Percentiles rank a stretch among this genome's conserved stretches.
phyloP scores from a whole-genome alignment of 37 sponge, comb jelly and placozoan genomes.

The Aphrocallistes beatrix region DNA sequence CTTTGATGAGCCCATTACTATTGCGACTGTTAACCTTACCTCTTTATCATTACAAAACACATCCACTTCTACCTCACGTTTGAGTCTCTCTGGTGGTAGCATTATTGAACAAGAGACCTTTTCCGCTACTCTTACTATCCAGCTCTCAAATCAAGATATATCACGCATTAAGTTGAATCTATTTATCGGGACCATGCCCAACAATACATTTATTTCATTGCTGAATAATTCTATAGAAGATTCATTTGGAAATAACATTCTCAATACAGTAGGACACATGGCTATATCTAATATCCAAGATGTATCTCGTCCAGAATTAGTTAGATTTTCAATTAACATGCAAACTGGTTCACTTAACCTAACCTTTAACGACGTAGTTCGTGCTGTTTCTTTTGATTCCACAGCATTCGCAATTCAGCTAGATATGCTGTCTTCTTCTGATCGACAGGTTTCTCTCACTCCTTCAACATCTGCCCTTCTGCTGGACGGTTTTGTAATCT shows the following conservation, averaged over 20 bases:
- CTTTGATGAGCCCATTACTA: constrained; percentile 21
- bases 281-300: constrained; percentile 27
- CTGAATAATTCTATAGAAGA: not conserved
- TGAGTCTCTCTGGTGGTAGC: not conserved
- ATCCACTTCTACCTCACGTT: not conserved
- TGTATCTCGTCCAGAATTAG: constrained; percentile 43
- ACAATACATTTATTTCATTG: not conserved
- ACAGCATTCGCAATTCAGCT: constrained; percentile 67
- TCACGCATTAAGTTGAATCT: not conserved
- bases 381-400: constrained; percentile 62
- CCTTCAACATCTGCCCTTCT: constrained; percentile 30
- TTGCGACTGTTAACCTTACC: not conserved
- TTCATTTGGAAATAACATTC: constrained; percentile 1
- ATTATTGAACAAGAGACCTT: not conserved
- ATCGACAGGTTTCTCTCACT: constrained; percentile 36
- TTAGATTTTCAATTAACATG: constrained; percentile 52
- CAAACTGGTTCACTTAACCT: constrained; percentile 55
- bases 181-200: not conserved
- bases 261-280: not conserved
- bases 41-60: constrained; percentile 11
- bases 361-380: constrained; percentile 62
- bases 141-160: constrained; percentile 10
- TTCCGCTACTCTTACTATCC: constrained; percentile 15
- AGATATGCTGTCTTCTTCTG: constrained; percentile 20
- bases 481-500: constrained; percentile 49